These are phyloP conservation scores for Nebria salina DNA, from an alignment of 2,888 invertebrate genomes.

Conservation along the genomic window DNA sequence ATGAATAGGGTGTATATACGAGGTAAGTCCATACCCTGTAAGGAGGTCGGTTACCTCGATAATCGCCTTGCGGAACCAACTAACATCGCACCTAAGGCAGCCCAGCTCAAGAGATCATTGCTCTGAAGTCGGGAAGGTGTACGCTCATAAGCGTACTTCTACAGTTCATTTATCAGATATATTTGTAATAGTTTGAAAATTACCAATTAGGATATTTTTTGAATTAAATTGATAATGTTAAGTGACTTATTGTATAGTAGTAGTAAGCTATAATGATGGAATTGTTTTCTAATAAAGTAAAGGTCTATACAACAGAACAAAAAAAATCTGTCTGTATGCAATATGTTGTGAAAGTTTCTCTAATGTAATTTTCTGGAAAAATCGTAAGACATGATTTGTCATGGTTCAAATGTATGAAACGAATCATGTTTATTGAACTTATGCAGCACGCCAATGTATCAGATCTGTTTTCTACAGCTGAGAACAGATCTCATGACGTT, in stretches of 20 bases:
- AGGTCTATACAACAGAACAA: constrained; percentile 7
- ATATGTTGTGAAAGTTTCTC: constrained; percentile 1
- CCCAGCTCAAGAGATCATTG: constrained; percentile 4
- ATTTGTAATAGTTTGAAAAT: neutral
- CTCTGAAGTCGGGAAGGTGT: neutral
- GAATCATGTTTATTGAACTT: neutral
- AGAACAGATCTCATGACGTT: neutral
- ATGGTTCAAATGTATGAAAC: neutral
- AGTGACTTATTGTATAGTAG: too few species aligned
- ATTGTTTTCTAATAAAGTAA: too few species aligned
- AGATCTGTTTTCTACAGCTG: constrained; percentile 30
- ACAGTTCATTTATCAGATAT: neutral
- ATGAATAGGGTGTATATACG: neutral
- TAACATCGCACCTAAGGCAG: constrained; percentile 18
- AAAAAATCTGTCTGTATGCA: neutral
- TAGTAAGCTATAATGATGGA: too few species aligned
- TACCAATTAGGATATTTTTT: neutral
- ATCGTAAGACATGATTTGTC: neutral
- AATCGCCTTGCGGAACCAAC: constrained; percentile 44
- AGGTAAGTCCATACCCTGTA: constrained; percentile 52
- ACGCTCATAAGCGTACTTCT: neutral
- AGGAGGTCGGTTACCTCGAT: constrained; percentile 53
- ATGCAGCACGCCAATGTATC: constrained; percentile 26
- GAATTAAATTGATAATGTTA: too few species aligned
- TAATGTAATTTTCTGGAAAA: neutral